These are phyloP conservation scores for Laterallus jamaicensis DNA, from an alignment of 2,113 vertebrate species.

Conservation along the genomic window DNA sequence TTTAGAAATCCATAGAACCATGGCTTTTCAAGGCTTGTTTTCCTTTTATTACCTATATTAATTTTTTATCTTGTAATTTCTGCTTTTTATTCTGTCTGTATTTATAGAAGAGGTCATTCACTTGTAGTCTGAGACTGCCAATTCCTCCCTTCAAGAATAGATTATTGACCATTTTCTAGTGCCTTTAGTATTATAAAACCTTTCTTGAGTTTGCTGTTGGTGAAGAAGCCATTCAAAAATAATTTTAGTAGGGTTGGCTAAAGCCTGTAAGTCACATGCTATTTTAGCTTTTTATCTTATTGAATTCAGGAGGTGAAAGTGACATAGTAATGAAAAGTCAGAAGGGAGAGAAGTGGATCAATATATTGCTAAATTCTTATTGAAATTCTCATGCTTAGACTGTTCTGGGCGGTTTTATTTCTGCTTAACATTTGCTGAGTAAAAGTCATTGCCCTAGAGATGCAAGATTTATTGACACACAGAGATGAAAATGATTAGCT, in stretches of 20 bases:
- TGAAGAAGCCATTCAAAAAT: slow-evolving; percentile 21
- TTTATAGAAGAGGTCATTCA: not conserved
- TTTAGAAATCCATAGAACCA: not conserved
- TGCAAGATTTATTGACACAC: slow-evolving; percentile 71
- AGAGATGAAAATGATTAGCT: slow-evolving; percentile 71
- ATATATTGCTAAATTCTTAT: slow-evolving; percentile 50
- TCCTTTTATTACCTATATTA: not conserved
- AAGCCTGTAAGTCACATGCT: not conserved
- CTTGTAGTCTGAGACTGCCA: not conserved
- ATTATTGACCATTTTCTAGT: not conserved
- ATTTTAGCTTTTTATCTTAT: slow-evolving; percentile 18
- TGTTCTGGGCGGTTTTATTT: slow-evolving; percentile 41
- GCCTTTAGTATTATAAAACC: not conserved
- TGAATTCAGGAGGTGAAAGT: slow-evolving; percentile 39
- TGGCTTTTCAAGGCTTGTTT: not conserved
- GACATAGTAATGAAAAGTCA: slow-evolving; percentile 56
- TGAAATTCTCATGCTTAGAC: slow-evolving; percentile 41
- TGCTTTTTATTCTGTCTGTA: not conserved
- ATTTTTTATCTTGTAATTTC: not conserved
- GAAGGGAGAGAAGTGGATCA: slow-evolving; percentile 41
- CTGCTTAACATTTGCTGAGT: slow-evolving; percentile 77
- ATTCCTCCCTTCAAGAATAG: not conserved
- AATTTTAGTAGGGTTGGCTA: not conserved
- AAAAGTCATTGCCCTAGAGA: slow-evolving; percentile 79
- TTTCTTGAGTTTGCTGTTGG: not conserved